Conservation (phyloP, 2,888 invertebrate genomes). For the Herminia tarsipennalis region DNA sequence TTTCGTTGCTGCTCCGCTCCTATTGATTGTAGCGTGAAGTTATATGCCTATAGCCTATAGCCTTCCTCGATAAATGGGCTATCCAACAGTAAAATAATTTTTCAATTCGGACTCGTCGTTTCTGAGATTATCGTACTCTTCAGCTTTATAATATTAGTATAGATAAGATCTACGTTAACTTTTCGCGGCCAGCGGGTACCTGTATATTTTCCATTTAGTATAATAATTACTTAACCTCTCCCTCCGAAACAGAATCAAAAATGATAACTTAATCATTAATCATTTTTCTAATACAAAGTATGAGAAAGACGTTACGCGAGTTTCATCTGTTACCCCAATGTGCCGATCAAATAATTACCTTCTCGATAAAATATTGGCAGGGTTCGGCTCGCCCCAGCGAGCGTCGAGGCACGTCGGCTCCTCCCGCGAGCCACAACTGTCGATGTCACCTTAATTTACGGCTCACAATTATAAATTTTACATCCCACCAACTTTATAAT, state of each 20-base stretch:
- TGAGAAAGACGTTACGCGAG: constrained; percentile 59
- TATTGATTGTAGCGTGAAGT: no score
- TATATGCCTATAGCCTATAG: no score
- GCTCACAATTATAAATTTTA: constrained; percentile 84
- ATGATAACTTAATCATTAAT: constrained; percentile 54
- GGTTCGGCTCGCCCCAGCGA: constrained; percentile 55
- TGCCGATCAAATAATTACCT: constrained; percentile 81
- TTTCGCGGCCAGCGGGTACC: no score
- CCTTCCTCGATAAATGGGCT: no score
- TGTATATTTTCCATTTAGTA: no score
- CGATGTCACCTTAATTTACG: constrained; percentile 86
- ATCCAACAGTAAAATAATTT: no score
- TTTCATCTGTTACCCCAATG: constrained; percentile 66
- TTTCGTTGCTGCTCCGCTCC: no score
- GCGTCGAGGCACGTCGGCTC: constrained; percentile 41
- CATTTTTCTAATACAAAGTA: constrained; percentile 60
- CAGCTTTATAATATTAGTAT: no score
- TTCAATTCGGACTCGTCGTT: no score
- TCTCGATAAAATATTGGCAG: constrained; percentile 81
- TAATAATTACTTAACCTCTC: no score
- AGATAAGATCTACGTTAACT: no score
- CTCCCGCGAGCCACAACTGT: constrained; percentile 80
- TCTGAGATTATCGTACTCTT: no score
- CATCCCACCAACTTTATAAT: constrained; percentile 51
- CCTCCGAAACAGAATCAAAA: constrained; percentile 19